Percentiles rank a stretch among this genome's conserved stretches.
phyloP scores from a whole-genome alignment of 2,888 invertebrate species.

The Tridacna gigas region DNA sequence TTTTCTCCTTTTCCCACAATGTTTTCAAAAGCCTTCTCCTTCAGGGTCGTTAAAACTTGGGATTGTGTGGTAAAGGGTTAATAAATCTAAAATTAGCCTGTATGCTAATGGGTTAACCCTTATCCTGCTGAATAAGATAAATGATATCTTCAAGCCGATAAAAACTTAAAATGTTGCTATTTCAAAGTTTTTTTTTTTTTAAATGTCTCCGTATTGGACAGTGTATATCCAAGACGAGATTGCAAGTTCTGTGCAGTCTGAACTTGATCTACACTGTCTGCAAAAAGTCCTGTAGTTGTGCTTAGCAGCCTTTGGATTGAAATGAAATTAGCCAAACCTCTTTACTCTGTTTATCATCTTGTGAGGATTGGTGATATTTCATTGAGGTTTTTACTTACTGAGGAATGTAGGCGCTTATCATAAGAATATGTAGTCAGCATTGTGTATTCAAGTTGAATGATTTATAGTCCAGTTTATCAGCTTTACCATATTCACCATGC shows the following conservation, averaged over 20 bases:
- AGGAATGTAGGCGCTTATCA: constrained; percentile 24
- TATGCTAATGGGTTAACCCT: too few species aligned
- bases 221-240: too few species aligned
- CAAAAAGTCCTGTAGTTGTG: too few species aligned
- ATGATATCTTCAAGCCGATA: too few species aligned
- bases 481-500: background rate
- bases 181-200: too few species aligned
- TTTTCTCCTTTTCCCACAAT: background rate
- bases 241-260: too few species aligned
- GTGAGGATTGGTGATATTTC: background rate
- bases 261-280: too few species aligned
- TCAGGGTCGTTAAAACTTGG: background rate
- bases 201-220: too few species aligned
- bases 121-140: too few species aligned
- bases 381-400: constrained; percentile 15
- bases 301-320: background rate
- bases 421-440: constrained; percentile 7
- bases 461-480: constrained; percentile 10
- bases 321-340: background rate
- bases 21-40: background rate
- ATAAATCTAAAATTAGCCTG: background rate
- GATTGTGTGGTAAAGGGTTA: background rate
- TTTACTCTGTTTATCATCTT: background rate
- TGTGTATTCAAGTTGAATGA: constrained; percentile 7
- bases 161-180: too few species aligned